These are phyloP conservation scores for Mesocricetus auratus DNA, from an alignment of 2,113 vertebrate species.

Conservation along the genomic window DNA sequence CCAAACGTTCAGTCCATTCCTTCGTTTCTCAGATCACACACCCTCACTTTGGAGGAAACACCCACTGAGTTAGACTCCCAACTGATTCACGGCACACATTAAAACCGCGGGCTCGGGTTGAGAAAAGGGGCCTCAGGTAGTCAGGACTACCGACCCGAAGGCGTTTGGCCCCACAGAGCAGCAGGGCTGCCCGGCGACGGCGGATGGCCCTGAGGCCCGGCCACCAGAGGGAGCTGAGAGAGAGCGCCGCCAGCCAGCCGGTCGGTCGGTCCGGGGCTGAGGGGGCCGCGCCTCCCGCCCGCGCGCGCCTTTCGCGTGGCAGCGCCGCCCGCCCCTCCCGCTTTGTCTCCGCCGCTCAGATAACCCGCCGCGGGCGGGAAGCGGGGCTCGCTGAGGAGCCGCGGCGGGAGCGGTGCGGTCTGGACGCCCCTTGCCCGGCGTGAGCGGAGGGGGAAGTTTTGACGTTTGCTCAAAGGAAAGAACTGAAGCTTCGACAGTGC, in stretches of 20 bases:
- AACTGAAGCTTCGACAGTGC: conserved; percentile 63
- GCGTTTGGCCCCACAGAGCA: neutral
- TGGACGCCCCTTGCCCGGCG: neutral
- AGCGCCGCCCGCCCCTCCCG: neutral
- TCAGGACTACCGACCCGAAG: too few species aligned
- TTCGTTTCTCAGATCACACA: neutral
- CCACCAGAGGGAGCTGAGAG: conserved; percentile 48
- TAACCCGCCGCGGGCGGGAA: conserved; percentile 70
- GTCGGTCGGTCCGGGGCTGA: neutral
- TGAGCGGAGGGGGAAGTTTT: neutral
- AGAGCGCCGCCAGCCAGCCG: neutral
- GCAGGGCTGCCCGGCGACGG: neutral
- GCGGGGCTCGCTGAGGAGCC: neutral
- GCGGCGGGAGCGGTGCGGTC: neutral
- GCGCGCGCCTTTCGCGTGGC: neutral
- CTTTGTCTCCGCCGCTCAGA: conserved; percentile 71
- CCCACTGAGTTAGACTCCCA: neutral
- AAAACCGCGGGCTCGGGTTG: neutral
- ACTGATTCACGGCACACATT: neutral
- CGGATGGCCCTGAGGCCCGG: neutral
- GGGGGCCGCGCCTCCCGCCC: neutral
- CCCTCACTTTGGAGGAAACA: neutral
- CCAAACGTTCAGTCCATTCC: neutral
- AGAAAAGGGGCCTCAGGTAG: neutral
- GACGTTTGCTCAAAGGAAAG: conserved; percentile 44